Conservation (phyloP, 1,140 invertebrate species). For the Solenopsis invicta region DNA sequence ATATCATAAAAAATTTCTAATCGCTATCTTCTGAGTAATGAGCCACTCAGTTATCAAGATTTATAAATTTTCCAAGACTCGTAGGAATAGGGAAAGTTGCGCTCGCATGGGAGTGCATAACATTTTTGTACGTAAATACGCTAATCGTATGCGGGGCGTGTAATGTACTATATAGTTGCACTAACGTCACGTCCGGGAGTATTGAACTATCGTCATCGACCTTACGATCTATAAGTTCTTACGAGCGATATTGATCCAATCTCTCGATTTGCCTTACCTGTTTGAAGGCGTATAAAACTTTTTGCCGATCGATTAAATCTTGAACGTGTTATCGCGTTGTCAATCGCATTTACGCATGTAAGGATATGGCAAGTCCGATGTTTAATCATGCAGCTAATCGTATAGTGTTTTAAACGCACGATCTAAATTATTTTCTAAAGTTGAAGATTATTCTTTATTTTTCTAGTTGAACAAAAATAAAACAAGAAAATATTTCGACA, state of each 20-base stretch:
- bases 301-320: constrained; percentile 34
- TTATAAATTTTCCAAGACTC: constrained; percentile 25
- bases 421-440: not conserved
- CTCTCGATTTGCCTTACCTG: constrained; percentile 50
- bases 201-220: constrained; percentile 51
- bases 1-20: constrained; percentile 15
- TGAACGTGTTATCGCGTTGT: constrained; percentile 21
- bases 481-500: not conserved
- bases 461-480: not conserved
- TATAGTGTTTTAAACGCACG: not conserved
- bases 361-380: not conserved
- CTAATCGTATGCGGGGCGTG: constrained; percentile 43
- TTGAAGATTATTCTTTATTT: not conserved
- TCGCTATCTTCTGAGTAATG: constrained; percentile 31
- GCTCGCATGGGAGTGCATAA: not conserved
- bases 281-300: constrained; percentile 30
- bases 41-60: constrained; percentile 23
- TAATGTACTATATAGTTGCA: constrained; percentile 47
- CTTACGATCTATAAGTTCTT: constrained; percentile 25
- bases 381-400: not conserved
- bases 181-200: constrained; percentile 41
- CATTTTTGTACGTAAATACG: constrained; percentile 31
- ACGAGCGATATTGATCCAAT: constrained; percentile 47
- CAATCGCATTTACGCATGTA: constrained; percentile 8
- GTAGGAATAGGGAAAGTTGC: constrained; percentile 33